Evolutionary conservation across 2,113 vertebrate species (phyloP), one percentile per base, ranked within the genome.

Genomic region (Nestor notabilis): DNA sequence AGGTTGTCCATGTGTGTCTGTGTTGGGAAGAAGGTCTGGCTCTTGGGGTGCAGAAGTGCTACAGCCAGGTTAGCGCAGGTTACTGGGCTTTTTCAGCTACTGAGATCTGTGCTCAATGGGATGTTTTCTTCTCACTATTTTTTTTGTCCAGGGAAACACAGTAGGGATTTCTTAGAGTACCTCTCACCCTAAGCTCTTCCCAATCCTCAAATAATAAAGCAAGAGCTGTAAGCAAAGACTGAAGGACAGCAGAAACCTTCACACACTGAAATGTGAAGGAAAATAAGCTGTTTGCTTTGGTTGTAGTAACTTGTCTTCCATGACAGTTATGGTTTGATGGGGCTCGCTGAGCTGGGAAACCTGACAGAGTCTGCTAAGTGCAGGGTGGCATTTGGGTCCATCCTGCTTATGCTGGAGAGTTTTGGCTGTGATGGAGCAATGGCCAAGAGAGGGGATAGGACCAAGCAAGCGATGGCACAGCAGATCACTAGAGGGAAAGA

Each of bases 1-100:
- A 37, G 43, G 7, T 33, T n/a, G 28, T 21, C 29, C 3, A 5
- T 9, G 27, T 37, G 14, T 43, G n/a, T 35, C 1, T 3, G 0
- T 4, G 16, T 35, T 16, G 28, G n/a, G 41, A 61, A 39, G 83
- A 43, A n/a, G 35, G 11, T 1, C 3, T 27, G 71, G 72, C 44
- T 80, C 24, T 27, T 5, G 14, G 52, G 37, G 31, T 14, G 10
- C 47, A 61, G 61, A n/a, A 85, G 33, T 25, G 25, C 17, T 79
- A 35, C 50, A 64, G 47, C 52, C 64, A 37, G 29, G 4, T 81
- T 63, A 41, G 31, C n/a, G 23, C 39, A 37, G 63, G 5, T 55
- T 60, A 18, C 37, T 31, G 33, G 46, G 39, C 72, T 87, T 78
- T 50, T 27, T 35, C 35, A 81, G 39, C 46, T 44, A 0, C 39